phyloP scores from a whole-genome alignment of 2,797 vertebrate genomes.

The Sebastes diaconus region DNA sequence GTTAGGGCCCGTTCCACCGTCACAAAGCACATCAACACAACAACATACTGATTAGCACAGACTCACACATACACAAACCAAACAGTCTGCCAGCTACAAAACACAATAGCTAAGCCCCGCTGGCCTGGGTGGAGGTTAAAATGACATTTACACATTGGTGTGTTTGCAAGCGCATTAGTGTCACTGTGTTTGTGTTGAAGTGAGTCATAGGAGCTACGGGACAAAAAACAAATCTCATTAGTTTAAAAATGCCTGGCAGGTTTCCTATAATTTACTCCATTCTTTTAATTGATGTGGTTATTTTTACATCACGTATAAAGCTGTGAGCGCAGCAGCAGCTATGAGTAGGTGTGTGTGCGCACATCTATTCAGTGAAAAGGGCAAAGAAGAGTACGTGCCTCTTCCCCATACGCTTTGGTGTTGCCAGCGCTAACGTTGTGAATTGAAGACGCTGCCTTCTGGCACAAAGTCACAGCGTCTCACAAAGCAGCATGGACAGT shows the following conservation, averaged over 20 bases:
- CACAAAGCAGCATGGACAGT: conserved; percentile 63
- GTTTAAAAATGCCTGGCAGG: not conserved
- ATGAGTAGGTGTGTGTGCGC: not conserved
- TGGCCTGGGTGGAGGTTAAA: conserved; percentile 33
- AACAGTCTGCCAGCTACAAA: conserved; percentile 29
- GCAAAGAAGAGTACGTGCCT: not conserved
- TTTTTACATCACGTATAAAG: conserved; percentile 8
- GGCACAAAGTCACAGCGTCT: conserved; percentile 52
- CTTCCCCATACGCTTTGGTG: conserved; percentile 29
- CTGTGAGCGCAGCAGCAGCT: not conserved
- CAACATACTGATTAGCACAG: conserved; percentile 43
- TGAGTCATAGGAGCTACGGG: not conserved
- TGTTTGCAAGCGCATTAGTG: not conserved
- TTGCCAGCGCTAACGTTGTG: conserved; percentile 38
- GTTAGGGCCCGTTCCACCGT: conserved; percentile 26
- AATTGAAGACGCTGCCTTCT: conserved; percentile 62
- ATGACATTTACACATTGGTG: conserved; percentile 2
- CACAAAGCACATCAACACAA: conserved; percentile 38
- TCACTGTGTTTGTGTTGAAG: not conserved
- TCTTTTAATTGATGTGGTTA: not conserved
- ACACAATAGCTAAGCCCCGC: conserved; percentile 17
- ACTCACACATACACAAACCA: conserved; percentile 5
- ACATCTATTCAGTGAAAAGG: not conserved
- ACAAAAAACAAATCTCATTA: not conserved
- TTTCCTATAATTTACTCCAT: conserved; percentile 7